Percentiles rank a stretch among this genome's conserved stretches.
These are phyloP conservation scores for Xiphydria camelus DNA, from an alignment of 2,888 invertebrate genomes.

Conservation along the genomic window DNA sequence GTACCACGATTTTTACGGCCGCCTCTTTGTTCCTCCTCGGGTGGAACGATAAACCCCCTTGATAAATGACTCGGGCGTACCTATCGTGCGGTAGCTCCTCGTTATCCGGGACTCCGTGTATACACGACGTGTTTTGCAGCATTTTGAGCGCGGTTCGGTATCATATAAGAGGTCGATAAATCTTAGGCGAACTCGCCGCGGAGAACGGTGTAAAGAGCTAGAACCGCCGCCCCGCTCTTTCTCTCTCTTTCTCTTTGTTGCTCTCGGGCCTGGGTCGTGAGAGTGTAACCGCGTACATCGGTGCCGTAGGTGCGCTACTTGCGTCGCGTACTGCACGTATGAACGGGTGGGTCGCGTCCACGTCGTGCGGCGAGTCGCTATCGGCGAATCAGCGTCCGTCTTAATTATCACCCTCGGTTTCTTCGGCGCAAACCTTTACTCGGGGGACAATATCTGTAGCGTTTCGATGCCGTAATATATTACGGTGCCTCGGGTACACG, in stretches of 20 bases:
- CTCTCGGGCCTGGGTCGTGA: too few relatives aligned
- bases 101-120: constrained; percentile 47
- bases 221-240: neutral
- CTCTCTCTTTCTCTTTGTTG: too few relatives aligned
- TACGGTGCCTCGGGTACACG: too few relatives aligned
- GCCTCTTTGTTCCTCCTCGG: constrained; percentile 50
- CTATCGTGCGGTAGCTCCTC: constrained; percentile 54
- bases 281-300: neutral
- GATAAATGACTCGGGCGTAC: constrained; percentile 51
- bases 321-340: neutral
- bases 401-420: constrained; percentile 55
- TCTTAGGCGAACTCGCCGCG: constrained; percentile 31
- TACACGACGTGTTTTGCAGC: constrained; percentile 49
- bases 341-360: constrained; percentile 4
- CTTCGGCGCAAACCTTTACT: constrained; percentile 26
- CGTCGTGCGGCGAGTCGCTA: constrained; percentile 42
- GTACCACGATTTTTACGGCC: too few relatives aligned
- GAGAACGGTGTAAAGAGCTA: neutral
- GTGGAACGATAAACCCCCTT: constrained; percentile 49
- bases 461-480: constrained; percentile 17
- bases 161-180: constrained; percentile 53
- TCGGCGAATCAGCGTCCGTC: constrained; percentile 56
- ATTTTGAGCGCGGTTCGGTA: constrained; percentile 54
- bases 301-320: neutral
- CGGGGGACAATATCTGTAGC: constrained; percentile 22